phyloP scores from a whole-genome alignment of 2,113 vertebrate genomes.

The human (Homo sapiens) region GRCh38 chrX:128512001-128512500 shows the following conservation, averaged over 20 bases:
- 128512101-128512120: neutral
- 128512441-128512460: neutral
- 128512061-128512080: neutral
- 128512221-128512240: neutral
- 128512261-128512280: neutral
- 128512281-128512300: neutral
- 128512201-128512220: neutral
- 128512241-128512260: neutral
- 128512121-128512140: neutral
- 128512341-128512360: neutral
- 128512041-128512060: neutral
- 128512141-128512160: neutral
- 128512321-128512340: neutral
- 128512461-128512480: neutral
- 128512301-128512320: neutral
- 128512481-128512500: neutral
- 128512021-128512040: neutral
- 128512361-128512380: neutral
- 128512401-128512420: neutral
- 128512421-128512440: neutral
- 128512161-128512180: neutral
- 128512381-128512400: neutral
- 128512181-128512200: neutral
- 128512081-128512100: neutral
- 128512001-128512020: neutral